Conservation (phyloP, 2,888 invertebrate genomes). For the Zygothrica quintamaculata region DNA sequence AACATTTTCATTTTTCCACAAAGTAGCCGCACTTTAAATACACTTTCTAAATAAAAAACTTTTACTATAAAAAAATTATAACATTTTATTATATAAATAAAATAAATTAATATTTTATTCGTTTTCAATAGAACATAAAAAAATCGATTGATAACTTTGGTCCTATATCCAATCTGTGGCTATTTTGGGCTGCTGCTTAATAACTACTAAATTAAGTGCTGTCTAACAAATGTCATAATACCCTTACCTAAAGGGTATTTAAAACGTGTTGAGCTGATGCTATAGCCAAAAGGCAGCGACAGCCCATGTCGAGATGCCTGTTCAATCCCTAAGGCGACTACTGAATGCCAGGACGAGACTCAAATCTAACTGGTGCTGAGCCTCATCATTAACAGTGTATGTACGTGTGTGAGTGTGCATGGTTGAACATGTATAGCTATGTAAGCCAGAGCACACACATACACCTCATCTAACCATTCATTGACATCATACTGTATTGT, state of each 20-base stretch:
- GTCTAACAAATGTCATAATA: not conserved
- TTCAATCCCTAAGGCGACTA: conserved; percentile 35
- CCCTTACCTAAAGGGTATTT: too few species aligned
- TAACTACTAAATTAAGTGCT: too few species aligned
- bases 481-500: conserved; percentile 71
- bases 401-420: conserved; percentile 25
- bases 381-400: conserved; percentile 69
- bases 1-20: conserved; percentile 2
- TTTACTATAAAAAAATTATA: conserved; percentile 4
- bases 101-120: not conserved
- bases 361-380: conserved; percentile 18
- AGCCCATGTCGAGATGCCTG: too few species aligned
- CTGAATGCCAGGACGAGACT: conserved; percentile 47
- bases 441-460: conserved; percentile 34
- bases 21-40: not conserved
- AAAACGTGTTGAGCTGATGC: not conserved
- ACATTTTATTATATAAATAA: not conserved
- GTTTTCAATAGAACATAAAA: too few species aligned
- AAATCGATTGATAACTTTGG: too few species aligned
- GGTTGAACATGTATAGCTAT: too few species aligned
- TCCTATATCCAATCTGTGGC: too few species aligned
- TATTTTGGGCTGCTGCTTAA: too few species aligned
- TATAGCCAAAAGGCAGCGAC: not conserved
- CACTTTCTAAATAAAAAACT: not conserved
- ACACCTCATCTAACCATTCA: conserved; percentile 70